These are phyloP conservation scores for Philopedon plagiatum DNA, from an alignment of 2,888 invertebrate genomes.

Conservation along the genomic window DNA sequence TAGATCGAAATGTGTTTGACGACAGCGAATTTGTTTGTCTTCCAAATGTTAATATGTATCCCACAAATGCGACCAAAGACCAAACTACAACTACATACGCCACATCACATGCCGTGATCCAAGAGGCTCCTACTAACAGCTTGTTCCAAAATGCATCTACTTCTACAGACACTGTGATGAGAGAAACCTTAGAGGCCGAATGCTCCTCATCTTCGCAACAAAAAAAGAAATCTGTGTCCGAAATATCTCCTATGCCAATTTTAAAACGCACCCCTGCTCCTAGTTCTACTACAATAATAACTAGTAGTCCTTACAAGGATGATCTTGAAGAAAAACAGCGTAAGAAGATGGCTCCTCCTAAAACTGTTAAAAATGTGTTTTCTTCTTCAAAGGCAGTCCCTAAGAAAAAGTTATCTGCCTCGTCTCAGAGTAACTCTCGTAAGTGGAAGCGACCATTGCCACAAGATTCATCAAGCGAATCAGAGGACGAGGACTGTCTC, in stretches of 20 bases:
- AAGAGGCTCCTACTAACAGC: too few species aligned
- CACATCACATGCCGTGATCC: too few species aligned
- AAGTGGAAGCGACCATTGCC: neutral
- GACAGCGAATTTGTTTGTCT: constrained; percentile 7
- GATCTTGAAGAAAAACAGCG: too few species aligned
- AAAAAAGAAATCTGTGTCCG: neutral
- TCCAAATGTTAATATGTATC: neutral
- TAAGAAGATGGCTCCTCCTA: constrained; percentile 1
- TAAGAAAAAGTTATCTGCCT: neutral
- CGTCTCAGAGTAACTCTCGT: neutral
- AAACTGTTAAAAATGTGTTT: neutral
- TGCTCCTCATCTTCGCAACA: neutral
- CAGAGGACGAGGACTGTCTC: neutral
- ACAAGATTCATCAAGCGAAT: neutral
- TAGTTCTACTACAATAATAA: constrained; percentile 2
- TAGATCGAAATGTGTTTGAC: constrained; percentile 12
- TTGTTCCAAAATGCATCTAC: neutral
- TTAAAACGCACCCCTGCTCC: neutral
- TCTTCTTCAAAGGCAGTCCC: neutral
- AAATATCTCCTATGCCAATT: constrained; percentile 1
- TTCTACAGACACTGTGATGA: neutral
- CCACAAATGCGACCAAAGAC: neutral
- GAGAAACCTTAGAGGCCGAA: neutral
- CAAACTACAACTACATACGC: too few species aligned
- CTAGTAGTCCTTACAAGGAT: constrained; percentile 4